Evolutionary conservation across 2,888 invertebrate species (phyloP).

Genomic region (Onthophagus sagittarius): DNA sequence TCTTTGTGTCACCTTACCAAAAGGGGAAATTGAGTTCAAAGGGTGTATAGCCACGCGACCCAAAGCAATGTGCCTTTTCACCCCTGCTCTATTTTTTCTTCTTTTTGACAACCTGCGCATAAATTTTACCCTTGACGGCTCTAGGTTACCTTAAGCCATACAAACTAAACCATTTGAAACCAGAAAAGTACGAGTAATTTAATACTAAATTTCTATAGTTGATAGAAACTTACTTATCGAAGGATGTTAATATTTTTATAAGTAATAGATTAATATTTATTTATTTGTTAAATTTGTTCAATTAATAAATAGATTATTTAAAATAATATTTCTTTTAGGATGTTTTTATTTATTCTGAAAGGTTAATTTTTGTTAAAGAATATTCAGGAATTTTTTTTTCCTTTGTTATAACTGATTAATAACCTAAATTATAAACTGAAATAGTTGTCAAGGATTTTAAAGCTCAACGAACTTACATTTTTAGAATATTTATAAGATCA

Average conservation of each 20-base stretch:
- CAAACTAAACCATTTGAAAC: not conserved
- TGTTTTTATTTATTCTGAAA: too few species aligned
- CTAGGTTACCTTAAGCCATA: not conserved
- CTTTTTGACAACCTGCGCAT: not conserved
- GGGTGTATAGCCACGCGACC: constrained; percentile 30
- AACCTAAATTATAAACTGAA: too few species aligned
- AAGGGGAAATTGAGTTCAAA: constrained; percentile 17
- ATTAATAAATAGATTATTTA: too few species aligned
- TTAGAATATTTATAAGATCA: too few species aligned
- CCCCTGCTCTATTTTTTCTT: not conserved
- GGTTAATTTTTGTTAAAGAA: too few species aligned
- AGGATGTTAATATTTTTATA: not conserved
- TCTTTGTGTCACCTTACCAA: not conserved
- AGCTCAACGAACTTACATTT: too few species aligned
- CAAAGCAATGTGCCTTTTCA: not conserved
- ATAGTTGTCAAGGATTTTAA: too few species aligned
- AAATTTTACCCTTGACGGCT: not conserved
- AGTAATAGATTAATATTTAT: too few species aligned
- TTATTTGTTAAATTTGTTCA: too few species aligned
- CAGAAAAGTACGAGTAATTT: not conserved
- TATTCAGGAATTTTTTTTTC: too few species aligned
- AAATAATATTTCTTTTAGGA: too few species aligned
- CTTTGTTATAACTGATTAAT: too few species aligned
- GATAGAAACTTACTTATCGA: not conserved
- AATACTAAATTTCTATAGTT: not conserved